A percentile compares a stretch with the other conserved stretches of the same genome.
Conservation (phyloP, 2,797 vertebrate genomes). For the Poeciliopsis presidionis region DNA sequence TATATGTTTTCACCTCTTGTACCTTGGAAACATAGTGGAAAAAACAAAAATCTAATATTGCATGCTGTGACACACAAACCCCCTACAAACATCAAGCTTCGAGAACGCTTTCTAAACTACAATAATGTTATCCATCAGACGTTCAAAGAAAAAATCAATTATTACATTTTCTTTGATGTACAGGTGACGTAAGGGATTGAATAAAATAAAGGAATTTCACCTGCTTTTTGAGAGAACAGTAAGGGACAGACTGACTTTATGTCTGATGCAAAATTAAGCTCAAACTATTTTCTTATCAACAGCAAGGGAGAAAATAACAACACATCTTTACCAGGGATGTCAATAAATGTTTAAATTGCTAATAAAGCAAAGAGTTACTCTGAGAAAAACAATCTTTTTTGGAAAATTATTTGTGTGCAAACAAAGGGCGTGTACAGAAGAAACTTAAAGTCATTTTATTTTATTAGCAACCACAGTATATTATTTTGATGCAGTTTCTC, state of each 20-base stretch:
- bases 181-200: not conserved
- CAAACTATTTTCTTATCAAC: not conserved
- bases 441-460: not conserved
- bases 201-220: not conserved
- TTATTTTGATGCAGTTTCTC: conserved; percentile 22
- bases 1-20: not conserved
- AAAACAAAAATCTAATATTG: not conserved
- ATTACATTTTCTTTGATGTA: not conserved
- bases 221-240: not conserved
- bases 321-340: conserved; percentile 18
- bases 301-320: conserved; percentile 25
- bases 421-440: not conserved
- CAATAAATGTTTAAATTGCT: not conserved
- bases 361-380: conserved; percentile 38
- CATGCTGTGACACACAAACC: not conserved
- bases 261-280: not conserved
- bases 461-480: not conserved
- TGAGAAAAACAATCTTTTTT: conserved; percentile 20
- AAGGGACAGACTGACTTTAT: not conserved
- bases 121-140: not conserved
- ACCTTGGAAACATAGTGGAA: not conserved
- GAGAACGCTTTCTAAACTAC: not conserved
- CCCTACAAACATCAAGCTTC: not conserved
- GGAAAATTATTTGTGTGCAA: conserved; percentile 8
- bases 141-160: not conserved